Conservation (phyloP, 1,140 invertebrate genomes). For the Drosophila melanica region DNA sequence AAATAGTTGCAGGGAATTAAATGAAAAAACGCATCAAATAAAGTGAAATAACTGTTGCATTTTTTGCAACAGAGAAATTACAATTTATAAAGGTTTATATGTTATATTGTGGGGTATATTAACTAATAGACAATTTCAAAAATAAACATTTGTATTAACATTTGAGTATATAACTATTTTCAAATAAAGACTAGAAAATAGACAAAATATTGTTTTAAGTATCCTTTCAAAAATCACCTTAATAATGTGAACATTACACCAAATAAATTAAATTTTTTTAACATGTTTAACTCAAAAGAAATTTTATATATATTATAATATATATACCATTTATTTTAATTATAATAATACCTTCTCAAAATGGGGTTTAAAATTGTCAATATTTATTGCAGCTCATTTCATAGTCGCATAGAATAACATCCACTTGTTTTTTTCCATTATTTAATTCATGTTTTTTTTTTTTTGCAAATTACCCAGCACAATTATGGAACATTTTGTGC, state of each 20-base stretch:
- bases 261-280: too few species aligned
- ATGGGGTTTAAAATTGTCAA: not conserved
- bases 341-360: too few species aligned
- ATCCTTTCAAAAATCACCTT: too few species aligned
- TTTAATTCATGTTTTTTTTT: slow-evolving; percentile 8
- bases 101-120: not conserved
- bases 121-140: not conserved
- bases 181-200: too few species aligned
- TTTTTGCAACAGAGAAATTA: slow-evolving; percentile 7
- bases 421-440: not conserved
- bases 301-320: too few species aligned
- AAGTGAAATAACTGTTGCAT: slow-evolving; percentile 41
- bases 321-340: too few species aligned
- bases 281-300: too few species aligned
- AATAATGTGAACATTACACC: too few species aligned
- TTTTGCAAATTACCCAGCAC: slow-evolving; percentile 17
- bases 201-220: too few species aligned
- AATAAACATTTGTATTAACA: too few species aligned
- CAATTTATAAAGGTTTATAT: slow-evolving; percentile 17
- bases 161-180: too few species aligned
- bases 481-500: slow-evolving; percentile 60
- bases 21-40: slow-evolving; percentile 4
- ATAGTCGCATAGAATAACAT: not conserved
- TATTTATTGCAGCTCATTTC: not conserved
- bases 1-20: slow-evolving; percentile 29